These are phyloP conservation scores for Larimichthys crocea DNA, from an alignment of 2,113 vertebrate genomes.

Conservation along the genomic window DNA sequence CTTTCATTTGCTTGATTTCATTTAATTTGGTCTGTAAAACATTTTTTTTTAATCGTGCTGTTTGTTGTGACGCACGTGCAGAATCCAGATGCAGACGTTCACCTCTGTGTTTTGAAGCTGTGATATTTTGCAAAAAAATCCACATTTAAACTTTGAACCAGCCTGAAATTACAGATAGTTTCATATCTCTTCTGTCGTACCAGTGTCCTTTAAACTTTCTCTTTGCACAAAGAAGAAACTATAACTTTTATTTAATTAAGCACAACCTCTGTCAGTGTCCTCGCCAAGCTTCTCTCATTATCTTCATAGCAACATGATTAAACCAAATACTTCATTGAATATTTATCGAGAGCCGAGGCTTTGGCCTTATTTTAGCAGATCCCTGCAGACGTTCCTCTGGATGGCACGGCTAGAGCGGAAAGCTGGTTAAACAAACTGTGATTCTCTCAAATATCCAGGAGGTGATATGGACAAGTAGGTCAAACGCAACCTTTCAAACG, in stretches of 20 bases:
- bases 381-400: not conserved
- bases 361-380: conserved; percentile 20
- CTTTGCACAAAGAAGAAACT: not conserved
- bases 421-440: not conserved
- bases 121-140: not conserved
- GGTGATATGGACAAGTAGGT: not conserved
- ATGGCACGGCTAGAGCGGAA: not conserved
- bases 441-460: not conserved
- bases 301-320: conserved; percentile 14
- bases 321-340: conserved; percentile 24
- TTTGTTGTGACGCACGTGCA: too few relatives aligned
- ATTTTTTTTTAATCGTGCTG: too few relatives aligned
- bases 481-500: conserved; percentile 6
- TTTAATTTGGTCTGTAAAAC: too few relatives aligned
- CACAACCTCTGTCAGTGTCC: not conserved
- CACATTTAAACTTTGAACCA: not conserved
- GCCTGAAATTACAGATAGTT: not conserved
- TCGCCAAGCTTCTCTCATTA: conserved; percentile 16
- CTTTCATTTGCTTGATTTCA: too few relatives aligned
- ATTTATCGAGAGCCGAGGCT: conserved; percentile 15
- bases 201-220: not conserved
- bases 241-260: too few relatives aligned
- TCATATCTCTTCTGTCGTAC: not conserved
- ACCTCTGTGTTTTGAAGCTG: too few relatives aligned
- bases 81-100: too few relatives aligned